Base-by-base conservation (phyloP, 2,797 vertebrate species). In the Galago senegalensis region DNA sequence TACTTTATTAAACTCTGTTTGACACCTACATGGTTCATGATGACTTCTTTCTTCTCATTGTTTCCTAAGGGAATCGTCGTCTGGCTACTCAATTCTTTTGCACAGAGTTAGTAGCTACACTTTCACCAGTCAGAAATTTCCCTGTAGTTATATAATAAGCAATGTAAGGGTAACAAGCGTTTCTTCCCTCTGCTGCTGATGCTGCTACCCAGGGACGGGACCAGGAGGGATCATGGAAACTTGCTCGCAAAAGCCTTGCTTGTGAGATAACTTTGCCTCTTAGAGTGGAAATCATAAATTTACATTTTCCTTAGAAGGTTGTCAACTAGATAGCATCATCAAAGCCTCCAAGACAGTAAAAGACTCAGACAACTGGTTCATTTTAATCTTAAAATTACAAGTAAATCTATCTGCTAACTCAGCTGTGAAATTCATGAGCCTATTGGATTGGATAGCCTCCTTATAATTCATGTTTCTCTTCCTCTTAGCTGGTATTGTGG, bases 331-430 rank as follows among this genome's bases (percentile, higher is more conserved):
- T 61, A 85, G 29, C 3, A 91, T 10, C 70, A 17, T 72, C 37
- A 85, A 97, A 73, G 27, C 49, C 13, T 17, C 10, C 0, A 65
- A 82, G 4, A 92, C 23, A 70, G 11, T 91, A 58, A 89, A 34
- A 3, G 0, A 16, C 3, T 3, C 12, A 75, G 49, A 49, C 4
- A 49, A 9, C 7, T 40, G 25, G 3, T 81, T 95, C 70, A 67
- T 94, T 95, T 91, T 80, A 67, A 76, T 89, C 60, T 73, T 91
- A 95, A 18, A 79, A 75, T 96, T 56, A 11, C 9, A 25, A 20
- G 34, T 94, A 40, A 87, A 1, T 89, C 17, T 93, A 11, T 65
- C 86, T 91, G n/a, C 40, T 0, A 89, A 56, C 5, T 40, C 7
- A 16, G 0, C 23, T 94, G 63, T 53, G 29, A 72, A 53, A 63